Evolutionary conservation across 37 sponge, comb jelly and placozoan species (phyloP).

Genomic region (Amphimedon queenslandica): DNA sequence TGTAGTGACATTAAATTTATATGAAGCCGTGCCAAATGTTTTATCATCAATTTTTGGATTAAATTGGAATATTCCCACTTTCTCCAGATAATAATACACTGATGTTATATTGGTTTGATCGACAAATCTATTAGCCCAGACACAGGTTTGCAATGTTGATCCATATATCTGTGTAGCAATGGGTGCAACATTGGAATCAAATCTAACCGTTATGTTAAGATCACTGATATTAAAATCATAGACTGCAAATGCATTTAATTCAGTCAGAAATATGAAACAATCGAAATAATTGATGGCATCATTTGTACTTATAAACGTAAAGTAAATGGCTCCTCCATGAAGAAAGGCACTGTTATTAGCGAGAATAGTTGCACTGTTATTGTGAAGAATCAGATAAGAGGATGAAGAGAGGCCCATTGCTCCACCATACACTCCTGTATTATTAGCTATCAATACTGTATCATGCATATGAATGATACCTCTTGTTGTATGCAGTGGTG

Average conservation of each 20-base stretch:
- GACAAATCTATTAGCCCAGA: slow-evolving; percentile 13
- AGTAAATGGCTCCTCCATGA: slow-evolving; percentile 45
- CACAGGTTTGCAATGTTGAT: slow-evolving; percentile 35
- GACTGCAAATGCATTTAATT: not conserved
- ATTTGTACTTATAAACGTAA: not conserved
- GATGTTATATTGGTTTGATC: not conserved
- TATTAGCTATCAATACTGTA: slow-evolving; percentile 10
- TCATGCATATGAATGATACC: slow-evolving; percentile 3
- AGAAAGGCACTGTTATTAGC: slow-evolving; percentile 16
- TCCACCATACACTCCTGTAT: slow-evolving; percentile 40
- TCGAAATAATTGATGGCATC: not conserved
- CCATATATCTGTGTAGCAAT: slow-evolving; percentile 29
- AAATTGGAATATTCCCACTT: slow-evolving; percentile 5
- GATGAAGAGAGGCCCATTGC: slow-evolving; percentile 3
- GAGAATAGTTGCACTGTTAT: slow-evolving; percentile 6
- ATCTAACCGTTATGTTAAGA: slow-evolving; percentile 8
- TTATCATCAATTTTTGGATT: not conserved
- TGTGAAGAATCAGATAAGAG: slow-evolving; percentile 14
- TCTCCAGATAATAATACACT: not conserved
- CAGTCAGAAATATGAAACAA: slow-evolving; percentile 40
- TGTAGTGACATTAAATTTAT: not conserved
- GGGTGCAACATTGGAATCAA: slow-evolving; percentile 19
- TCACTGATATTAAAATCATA: slow-evolving; percentile 9
- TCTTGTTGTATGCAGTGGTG: not conserved
- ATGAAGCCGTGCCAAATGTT: slow-evolving; percentile 3